Conservation (phyloP, 1,140 invertebrate species). For the Cheumatopsyche charites region DNA sequence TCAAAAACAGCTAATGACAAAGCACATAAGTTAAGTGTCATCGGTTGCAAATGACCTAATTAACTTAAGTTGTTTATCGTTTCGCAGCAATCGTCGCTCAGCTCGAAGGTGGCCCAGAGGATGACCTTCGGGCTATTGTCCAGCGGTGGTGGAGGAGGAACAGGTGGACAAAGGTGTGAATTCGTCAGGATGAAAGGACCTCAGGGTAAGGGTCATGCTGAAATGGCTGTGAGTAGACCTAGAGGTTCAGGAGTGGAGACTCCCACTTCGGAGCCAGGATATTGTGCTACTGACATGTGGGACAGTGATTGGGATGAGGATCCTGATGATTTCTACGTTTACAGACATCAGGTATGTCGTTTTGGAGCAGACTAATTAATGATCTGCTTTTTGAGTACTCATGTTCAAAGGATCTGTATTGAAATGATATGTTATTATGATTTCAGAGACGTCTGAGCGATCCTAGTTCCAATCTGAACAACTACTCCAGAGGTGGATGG, state of each 20-base stretch:
- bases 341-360: slow-evolving; percentile 79
- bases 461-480: slow-evolving; percentile 91
- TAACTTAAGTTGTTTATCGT: neutral
- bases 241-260: slow-evolving; percentile 92
- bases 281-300: slow-evolving; percentile 83
- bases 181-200: slow-evolving; percentile 98
- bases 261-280: slow-evolving; percentile 90
- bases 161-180: slow-evolving; percentile 84
- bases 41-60: too few species aligned
- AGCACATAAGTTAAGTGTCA: too few species aligned
- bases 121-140: slow-evolving; percentile 94
- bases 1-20: too few species aligned
- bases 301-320: slow-evolving; percentile 87
- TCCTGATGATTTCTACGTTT: slow-evolving; percentile 82
- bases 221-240: slow-evolving; percentile 95
- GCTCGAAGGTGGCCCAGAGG: slow-evolving; percentile 92
- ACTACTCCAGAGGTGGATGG: slow-evolving; percentile 84
- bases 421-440: neutral
- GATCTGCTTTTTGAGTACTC: too few species aligned
- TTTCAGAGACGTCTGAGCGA: slow-evolving; percentile 87
- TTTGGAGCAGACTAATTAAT: too few species aligned
- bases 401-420: too few species aligned
- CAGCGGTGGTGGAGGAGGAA: slow-evolving; percentile 62
- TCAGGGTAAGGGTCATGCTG: slow-evolving; percentile 94
- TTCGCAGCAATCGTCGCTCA: slow-evolving; percentile 85